Percentiles rank a stretch among this genome's conserved stretches.
phyloP scores from a whole-genome alignment of 2,113 vertebrate genomes.

The Hydropotes inermis region DNA sequence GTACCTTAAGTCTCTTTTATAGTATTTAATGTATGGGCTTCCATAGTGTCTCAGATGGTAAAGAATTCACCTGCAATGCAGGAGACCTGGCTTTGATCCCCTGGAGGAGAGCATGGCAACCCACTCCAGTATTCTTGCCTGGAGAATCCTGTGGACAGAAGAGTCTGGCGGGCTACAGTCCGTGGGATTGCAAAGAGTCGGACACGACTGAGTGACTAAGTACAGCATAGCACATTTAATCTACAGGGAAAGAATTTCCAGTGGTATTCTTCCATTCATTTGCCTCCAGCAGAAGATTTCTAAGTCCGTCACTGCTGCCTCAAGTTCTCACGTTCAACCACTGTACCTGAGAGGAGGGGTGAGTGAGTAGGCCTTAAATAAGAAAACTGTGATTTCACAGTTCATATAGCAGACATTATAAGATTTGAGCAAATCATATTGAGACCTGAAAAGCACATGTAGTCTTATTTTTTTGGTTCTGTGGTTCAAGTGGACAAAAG shows the following conservation, averaged over 20 bases:
- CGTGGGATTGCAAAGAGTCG: not conserved
- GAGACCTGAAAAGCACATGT: not conserved
- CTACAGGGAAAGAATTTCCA: not conserved
- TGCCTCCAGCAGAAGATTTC: not conserved
- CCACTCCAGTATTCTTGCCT: not conserved
- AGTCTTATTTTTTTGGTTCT: conserved; percentile 24
- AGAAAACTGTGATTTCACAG: not conserved
- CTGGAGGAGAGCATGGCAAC: not conserved
- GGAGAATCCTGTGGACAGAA: not conserved
- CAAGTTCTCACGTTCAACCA: not conserved
- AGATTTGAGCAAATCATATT: not conserved
- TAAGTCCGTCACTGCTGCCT: not conserved
- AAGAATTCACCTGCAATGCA: not conserved
- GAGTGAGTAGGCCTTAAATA: not conserved
- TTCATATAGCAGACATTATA: not conserved
- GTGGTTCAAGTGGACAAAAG: not conserved
- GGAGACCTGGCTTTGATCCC: not conserved
- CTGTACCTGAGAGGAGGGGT: not conserved
- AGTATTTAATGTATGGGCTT: not conserved
- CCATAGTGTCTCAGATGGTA: not conserved
- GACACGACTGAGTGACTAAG: not conserved
- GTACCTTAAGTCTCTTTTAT: not conserved
- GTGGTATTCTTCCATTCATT: not conserved
- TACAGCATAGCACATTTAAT: not conserved
- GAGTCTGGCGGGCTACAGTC: not conserved